Conservation (phyloP, 2,888 invertebrate genomes). For the Drosophila parthenogenetica region DNA sequence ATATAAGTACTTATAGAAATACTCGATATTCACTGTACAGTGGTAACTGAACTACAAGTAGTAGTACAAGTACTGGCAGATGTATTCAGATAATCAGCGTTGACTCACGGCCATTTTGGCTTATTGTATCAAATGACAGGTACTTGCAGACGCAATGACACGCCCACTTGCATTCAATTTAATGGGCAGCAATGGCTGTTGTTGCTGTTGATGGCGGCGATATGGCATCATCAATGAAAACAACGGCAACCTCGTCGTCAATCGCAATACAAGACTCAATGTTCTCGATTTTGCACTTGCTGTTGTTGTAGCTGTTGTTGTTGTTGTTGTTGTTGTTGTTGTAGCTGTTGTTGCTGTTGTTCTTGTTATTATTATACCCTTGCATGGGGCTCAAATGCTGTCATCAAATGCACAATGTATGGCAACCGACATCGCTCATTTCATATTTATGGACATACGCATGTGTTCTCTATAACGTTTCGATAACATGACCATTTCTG, state of each 20-base stretch:
- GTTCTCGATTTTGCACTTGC: conserved; percentile 14
- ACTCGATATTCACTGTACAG: conserved; percentile 4
- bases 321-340: not conserved
- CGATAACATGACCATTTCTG: not conserved
- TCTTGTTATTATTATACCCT: conserved; percentile 6
- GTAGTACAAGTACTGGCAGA: no score
- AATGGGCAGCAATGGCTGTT: conserved; percentile 12
- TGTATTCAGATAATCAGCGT: conserved; percentile 42
- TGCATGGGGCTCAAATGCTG: not conserved
- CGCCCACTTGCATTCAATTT: conserved; percentile 33
- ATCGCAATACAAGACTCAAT: conserved; percentile 32
- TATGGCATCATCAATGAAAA: conserved; percentile 40
- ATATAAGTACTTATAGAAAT: not conserved
- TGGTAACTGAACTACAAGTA: not conserved
- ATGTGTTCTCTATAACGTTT: conserved; percentile 1
- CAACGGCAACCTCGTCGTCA: conserved; percentile 31
- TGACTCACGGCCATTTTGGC: conserved; percentile 44
- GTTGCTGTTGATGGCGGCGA: conserved; percentile 30
- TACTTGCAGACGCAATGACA: conserved; percentile 26
- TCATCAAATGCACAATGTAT: not conserved
- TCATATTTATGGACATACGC: not conserved
- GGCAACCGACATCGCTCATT: conserved; percentile 5
- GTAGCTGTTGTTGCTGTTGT: conserved; percentile 9
- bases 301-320: not conserved
- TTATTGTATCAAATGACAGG: conserved; percentile 50